Conservation (phyloP, 2,113 vertebrate species). For the Xyrauchen texanus region DNA sequence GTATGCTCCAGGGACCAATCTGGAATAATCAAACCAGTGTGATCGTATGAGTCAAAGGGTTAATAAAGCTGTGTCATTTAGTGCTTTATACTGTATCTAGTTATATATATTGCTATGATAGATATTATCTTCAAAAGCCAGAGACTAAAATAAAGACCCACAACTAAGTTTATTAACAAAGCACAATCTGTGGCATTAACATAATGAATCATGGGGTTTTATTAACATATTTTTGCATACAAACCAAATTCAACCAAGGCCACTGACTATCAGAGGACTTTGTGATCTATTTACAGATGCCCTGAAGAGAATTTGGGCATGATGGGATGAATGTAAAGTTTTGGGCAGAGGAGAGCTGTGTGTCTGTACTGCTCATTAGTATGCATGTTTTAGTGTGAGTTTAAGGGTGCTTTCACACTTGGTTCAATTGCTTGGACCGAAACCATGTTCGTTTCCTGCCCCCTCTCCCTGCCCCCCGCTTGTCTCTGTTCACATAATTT, state of each 20-base stretch:
- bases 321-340: slow-evolving; percentile 10
- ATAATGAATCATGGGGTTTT: background rate
- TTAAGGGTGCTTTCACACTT: background rate
- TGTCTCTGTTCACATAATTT: no score
- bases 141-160: no score
- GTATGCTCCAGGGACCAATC: no score
- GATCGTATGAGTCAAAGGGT: no score
- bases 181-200: background rate
- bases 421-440: no score
- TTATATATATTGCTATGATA: background rate
- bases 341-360: background rate
- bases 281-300: background rate
- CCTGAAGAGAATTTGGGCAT: background rate
- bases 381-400: slow-evolving; percentile 13
- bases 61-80: no score
- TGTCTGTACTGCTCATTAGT: slow-evolving; percentile 1
- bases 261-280: background rate
- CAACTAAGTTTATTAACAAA: background rate
- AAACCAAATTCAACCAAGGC: background rate
- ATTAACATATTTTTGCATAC: background rate
- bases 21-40: no score
- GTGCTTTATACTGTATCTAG: no score
- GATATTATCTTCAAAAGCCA: no score
- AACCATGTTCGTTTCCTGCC: no score
- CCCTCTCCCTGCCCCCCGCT: no score